Evolutionary conservation across 1,140 invertebrate species (phyloP), one percentile per base, ranked within the genome.

Genomic region (Callitettix versicolor): DNA sequence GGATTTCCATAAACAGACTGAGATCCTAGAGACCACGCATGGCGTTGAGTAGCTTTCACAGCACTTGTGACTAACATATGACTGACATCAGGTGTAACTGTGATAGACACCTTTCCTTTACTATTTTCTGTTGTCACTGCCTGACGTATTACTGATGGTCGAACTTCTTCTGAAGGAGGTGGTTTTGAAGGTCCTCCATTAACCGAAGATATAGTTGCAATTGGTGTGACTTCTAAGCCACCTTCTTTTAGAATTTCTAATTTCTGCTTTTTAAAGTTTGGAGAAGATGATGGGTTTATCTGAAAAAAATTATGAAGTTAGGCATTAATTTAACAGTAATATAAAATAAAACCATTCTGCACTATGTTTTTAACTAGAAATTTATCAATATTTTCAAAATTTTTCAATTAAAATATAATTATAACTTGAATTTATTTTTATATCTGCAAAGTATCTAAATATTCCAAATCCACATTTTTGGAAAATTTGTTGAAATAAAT

Each of bases 161-260:
- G 58, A 30, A 4, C 43, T 36, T 55, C 55, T 68, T 64, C 61
- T 66, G 63, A 38, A 5, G 14, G 9, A n/a, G 47, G 21, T 49
- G 47, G 21, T 30, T 30, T 30, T 30, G 26, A 30, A 30, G 26
- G 9, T n/a, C 21, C 24, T 20, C 51, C 44, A 53, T 46, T 40
- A 3, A 61, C 54, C 47, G 26, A 3, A 30, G 26, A 9, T 30
- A 70, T 69, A 56, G 65, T 65, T 26, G 63, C 70, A 0, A 85
- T 74, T 0, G 82, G 76, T 0, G 82, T 85, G 0, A 85, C 82
- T 63, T 86, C 82, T 5, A 85, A 69, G 0, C 84, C 84, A 3
- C 82, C 77, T 53, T 85, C 79, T 48, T 83, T 79, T 18, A 86
- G 69, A 21, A 85, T 84, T 50, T 86, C 84, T 6, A 86, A 68